Evolutionary conservation across 1,140 invertebrate genomes (phyloP), one percentile per base, ranked within the genome.

Genomic region (Glomeris maerens): DNA sequence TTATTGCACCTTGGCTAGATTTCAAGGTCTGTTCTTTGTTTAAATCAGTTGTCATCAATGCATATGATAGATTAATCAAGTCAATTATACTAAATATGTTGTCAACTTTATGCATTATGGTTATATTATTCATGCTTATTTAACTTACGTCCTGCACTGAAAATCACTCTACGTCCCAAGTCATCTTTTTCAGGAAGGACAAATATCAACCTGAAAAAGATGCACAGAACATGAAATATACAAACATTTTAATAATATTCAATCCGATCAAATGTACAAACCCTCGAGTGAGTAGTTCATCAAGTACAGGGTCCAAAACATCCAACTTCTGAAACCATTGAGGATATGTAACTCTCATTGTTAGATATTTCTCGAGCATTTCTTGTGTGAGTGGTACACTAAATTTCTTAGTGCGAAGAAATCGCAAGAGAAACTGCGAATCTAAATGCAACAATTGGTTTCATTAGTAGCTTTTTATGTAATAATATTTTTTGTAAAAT

Each of bases 341-440:
- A 0, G 85, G 82, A 60, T 85, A 81, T 45, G 84, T 64, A 59
- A 84, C 79, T 21, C 84, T 74, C 49, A 88, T 82, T 4, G 79
- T 80, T 14, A 91, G 70, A 61, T 91, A 92, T 14, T 80, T 76
- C 61, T 90, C 82, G 40, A 92, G 65, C 75, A 90, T 83, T 42
- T 84, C 78, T 59, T 85, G 83, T 0, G 88, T 82, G 59, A 83
- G 72, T 0, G 83, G 81, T 14, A 91, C 74, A 31, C 82, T 83
- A 63, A 86, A 90, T 62, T 91, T 90, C 62, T 86, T 83, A 1
- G 83, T 84, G 14, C 86, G 73, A 1, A 91, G 72, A 60, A 91
- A 91, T 38, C 85, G 74, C 17, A 90, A 67, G 13, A 91, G 72
- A 60, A 90, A 91, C 7, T 78, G 71, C 0, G 79, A 66, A 66